Percentiles rank a stretch among this genome's conserved stretches.
Conservation (phyloP, 2,797 vertebrate species). For the Cynopterus sphinx region DNA sequence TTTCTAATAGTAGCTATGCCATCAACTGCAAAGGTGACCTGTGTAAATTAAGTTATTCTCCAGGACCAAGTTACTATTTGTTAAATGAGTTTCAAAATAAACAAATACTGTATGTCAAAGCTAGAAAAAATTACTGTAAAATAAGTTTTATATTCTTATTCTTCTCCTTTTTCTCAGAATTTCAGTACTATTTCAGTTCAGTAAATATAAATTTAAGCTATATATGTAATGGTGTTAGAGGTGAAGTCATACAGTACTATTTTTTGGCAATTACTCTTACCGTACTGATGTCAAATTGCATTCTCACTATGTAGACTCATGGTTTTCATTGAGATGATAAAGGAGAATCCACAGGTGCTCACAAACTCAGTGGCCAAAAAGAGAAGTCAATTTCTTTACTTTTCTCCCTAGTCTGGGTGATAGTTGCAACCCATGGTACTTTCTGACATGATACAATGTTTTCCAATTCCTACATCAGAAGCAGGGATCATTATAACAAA, state of each 20-base stretch:
- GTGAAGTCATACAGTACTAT: not conserved
- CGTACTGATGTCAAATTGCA: not conserved
- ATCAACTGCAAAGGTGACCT: not conserved
- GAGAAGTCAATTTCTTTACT: not conserved
- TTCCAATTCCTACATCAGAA: slow-evolving; percentile 33
- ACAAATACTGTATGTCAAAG: not conserved
- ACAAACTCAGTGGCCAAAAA: not conserved
- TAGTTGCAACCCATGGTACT: not conserved
- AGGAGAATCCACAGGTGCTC: not conserved
- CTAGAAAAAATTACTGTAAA: not conserved
- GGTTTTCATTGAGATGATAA: not conserved
- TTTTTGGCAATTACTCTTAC: not conserved
- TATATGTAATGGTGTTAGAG: not conserved
- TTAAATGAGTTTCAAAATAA: slow-evolving; percentile 14
- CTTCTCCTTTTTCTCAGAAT: not conserved
- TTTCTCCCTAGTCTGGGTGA: slow-evolving; percentile 15
- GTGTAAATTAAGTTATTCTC: not conserved
- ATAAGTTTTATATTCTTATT: not conserved
- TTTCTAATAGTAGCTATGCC: not conserved
- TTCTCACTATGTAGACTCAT: not conserved
- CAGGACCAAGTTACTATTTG: not conserved
- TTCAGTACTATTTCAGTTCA: not conserved
- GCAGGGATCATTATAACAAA: not conserved
- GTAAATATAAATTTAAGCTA: not conserved
- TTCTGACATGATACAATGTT: not conserved